These are phyloP conservation scores for Gymnothorax javanicus DNA, from an alignment of 2,797 vertebrate species.

Conservation along the genomic window DNA sequence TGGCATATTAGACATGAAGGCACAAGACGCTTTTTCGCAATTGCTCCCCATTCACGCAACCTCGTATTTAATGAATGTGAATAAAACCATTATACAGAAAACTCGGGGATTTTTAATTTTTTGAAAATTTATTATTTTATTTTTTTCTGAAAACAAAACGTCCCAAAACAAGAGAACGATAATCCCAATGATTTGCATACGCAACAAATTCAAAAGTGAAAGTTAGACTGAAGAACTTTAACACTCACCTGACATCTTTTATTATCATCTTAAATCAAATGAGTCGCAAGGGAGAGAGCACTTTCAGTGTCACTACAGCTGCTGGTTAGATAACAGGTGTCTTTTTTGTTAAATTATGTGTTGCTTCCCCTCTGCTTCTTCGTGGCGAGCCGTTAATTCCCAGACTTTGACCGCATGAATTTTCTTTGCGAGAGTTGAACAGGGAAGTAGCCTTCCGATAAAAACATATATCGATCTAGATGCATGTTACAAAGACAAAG, in stretches of 20 bases:
- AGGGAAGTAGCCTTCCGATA: not conserved
- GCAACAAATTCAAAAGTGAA: not conserved
- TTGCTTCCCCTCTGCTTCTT: not conserved
- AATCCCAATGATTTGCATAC: not conserved
- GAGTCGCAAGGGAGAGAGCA: not conserved
- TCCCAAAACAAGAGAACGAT: not conserved
- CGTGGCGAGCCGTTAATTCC: not conserved
- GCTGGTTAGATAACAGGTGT: not conserved
- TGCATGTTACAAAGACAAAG: not conserved
- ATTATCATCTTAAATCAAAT: not conserved
- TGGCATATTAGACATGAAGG: not conserved
- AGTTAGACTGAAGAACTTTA: not conserved
- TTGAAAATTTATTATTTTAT: too few relatives aligned
- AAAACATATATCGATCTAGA: not conserved
- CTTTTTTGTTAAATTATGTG: not conserved
- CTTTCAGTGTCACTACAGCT: not conserved
- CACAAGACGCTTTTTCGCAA: not conserved
- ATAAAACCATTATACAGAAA: not conserved
- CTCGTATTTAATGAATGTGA: not conserved
- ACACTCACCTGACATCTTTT: not conserved
- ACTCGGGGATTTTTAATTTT: too few relatives aligned
- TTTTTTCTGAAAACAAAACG: not conserved
- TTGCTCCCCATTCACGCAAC: not conserved
- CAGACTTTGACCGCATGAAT: conserved; percentile 8
- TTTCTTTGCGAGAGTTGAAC: not conserved